These are phyloP conservation scores for Dryobates pubescens DNA, from an alignment of 2,797 vertebrate species.

Conservation along the genomic window DNA sequence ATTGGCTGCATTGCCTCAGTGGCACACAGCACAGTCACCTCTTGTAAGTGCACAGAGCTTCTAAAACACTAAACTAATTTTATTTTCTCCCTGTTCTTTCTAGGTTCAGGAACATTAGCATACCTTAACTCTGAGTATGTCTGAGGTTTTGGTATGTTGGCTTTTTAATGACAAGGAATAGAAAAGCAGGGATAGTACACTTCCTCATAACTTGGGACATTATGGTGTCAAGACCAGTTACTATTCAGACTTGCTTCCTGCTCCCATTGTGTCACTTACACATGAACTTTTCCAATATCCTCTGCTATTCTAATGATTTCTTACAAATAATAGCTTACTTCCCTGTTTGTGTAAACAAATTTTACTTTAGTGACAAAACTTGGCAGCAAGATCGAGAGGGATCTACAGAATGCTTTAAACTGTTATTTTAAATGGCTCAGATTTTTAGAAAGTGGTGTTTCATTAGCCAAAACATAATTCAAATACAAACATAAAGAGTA, in stretches of 20 bases:
- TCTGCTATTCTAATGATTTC: not conserved
- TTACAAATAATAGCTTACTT: not conserved
- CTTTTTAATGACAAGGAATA: not conserved
- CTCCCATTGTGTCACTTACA: not conserved
- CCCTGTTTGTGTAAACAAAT: not conserved
- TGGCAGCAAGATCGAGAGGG: not conserved
- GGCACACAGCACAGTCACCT: not conserved
- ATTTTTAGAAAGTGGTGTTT: not conserved
- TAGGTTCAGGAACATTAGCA: not conserved
- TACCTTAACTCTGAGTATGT: not conserved
- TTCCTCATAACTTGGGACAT: not conserved
- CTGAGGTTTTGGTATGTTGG: not conserved
- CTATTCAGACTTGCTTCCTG: not conserved
- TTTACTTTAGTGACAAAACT: not conserved
- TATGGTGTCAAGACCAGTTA: not conserved
- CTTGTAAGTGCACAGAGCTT: not conserved
- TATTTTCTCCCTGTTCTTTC: not conserved
- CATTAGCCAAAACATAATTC: not conserved
- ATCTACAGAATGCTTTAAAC: not conserved
- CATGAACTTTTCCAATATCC: not conserved
- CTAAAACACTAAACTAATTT: not conserved
- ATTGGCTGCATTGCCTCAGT: not conserved
- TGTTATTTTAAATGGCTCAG: not conserved
- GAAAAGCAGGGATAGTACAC: rapidly evolving
- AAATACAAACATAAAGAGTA: not conserved